Evolutionary conservation across 2,888 invertebrate genomes (phyloP).

Genomic region (Anthophora plumipes): DNA sequence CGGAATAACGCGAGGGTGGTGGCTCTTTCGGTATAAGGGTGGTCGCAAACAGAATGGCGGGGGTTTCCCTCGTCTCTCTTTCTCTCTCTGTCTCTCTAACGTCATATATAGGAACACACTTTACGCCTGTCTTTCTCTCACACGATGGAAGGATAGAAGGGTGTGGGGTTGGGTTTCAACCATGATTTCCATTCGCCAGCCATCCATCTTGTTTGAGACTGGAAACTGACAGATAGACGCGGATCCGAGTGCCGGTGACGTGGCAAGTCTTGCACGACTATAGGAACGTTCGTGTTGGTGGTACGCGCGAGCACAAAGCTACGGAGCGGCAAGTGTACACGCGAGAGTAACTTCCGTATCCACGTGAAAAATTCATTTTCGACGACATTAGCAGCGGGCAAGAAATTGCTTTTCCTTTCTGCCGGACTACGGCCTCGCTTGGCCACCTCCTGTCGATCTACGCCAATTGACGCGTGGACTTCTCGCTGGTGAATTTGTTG

Average conservation of each 20-base stretch:
- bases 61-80: conserved; percentile 60
- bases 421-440: neutral
- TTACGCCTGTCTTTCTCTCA: conserved; percentile 33
- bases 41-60: conserved; percentile 66
- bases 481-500: neutral
- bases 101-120: neutral
- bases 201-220: conserved; percentile 88
- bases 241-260: conserved; percentile 84
- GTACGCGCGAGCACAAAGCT: conserved; percentile 41
- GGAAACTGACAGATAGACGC: conserved; percentile 85
- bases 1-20: conserved; percentile 71
- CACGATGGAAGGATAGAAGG: conserved; percentile 65
- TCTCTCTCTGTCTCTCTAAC: conserved; percentile 41
- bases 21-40: conserved; percentile 69
- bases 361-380: conserved; percentile 68
- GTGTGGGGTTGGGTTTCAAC: conserved; percentile 81
- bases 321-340: conserved; percentile 34
- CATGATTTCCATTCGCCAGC: conserved; percentile 88
- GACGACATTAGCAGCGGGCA: conserved; percentile 59
- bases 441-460: neutral
- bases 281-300: conserved; percentile 61
- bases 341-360: conserved; percentile 44
- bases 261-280: conserved; percentile 83
- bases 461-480: conserved; percentile 3
- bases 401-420: conserved; percentile 62